These are phyloP conservation scores for Caenorhabditis plicata DNA, from an alignment of 2,888 invertebrate species.

Conservation along the genomic window DNA sequence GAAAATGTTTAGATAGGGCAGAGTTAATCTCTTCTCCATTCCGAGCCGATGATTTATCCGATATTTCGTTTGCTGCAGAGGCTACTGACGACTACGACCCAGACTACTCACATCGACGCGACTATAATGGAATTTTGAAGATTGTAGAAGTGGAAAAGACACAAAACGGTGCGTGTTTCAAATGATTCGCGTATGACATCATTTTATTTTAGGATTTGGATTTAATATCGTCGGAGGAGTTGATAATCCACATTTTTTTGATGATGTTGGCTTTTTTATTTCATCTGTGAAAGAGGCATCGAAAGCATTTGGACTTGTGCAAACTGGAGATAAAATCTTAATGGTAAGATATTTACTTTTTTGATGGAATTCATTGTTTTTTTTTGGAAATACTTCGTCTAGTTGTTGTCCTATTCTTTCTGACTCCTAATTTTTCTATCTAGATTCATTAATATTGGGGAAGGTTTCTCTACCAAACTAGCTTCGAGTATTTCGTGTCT, in stretches of 20 bases:
- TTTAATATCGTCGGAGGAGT: slow-evolving; percentile 69
- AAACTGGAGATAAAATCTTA: slow-evolving; percentile 62
- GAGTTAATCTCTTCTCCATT: slow-evolving; percentile 16
- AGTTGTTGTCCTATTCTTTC: no score
- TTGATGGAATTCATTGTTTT: not conserved
- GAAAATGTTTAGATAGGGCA: slow-evolving; percentile 12
- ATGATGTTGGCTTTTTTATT: slow-evolving; percentile 68
- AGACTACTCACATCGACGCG: not conserved
- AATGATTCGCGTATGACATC: not conserved
- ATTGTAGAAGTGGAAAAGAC: slow-evolving; percentile 40
- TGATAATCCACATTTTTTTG: slow-evolving; percentile 66
- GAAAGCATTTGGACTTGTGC: slow-evolving; percentile 67
- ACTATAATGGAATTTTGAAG: slow-evolving; percentile 4
- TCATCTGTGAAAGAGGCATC: slow-evolving; percentile 67
- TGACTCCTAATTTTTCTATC: not conserved
- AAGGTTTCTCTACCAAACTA: no score
- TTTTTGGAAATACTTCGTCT: not conserved
- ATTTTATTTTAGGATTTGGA: slow-evolving; percentile 65
- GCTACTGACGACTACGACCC: slow-evolving; percentile 13
- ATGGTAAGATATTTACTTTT: no score
- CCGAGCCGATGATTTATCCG: slow-evolving; percentile 18
- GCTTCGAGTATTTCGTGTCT: no score
- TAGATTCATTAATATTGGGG: no score
- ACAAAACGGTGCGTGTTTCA: slow-evolving; percentile 10
- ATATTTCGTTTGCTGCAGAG: slow-evolving; percentile 36